Percentiles rank a stretch among this genome's conserved stretches.
Evolutionary conservation across 2,797 vertebrate species (phyloP).

Genomic region (Geotrypetes seraphini): DNA sequence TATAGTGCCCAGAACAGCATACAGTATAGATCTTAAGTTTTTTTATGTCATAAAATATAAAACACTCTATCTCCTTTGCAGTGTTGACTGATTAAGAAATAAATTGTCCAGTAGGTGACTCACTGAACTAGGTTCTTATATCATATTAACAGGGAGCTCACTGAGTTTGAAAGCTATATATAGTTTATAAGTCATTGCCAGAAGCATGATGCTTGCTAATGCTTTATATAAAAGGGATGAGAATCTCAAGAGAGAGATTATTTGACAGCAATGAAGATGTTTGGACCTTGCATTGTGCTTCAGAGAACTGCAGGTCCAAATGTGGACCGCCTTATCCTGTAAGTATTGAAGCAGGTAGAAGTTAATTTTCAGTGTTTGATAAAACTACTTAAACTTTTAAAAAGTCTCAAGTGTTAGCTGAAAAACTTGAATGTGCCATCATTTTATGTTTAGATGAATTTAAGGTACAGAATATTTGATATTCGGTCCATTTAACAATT

Average conservation of each 20-base stretch:
- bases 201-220: slow-evolving; percentile 5
- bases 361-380: too few relatives aligned
- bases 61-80: slow-evolving; percentile 21
- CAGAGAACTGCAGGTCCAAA: slow-evolving; percentile 45
- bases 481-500: too few relatives aligned
- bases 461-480: too few relatives aligned
- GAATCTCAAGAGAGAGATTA: neutral
- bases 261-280: slow-evolving; percentile 39
- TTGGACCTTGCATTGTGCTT: slow-evolving; percentile 23
- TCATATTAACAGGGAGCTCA: slow-evolving; percentile 19
- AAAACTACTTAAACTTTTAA: too few relatives aligned
- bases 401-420: too few relatives aligned
- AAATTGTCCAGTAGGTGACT: slow-evolving; percentile 41
- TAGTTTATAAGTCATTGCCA: slow-evolving; percentile 36
- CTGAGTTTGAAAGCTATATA: slow-evolving; percentile 53
- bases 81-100: slow-evolving; percentile 6
- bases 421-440: too few relatives aligned
- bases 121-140: slow-evolving; percentile 17
- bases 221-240: slow-evolving; percentile 37
- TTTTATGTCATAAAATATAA: too few relatives aligned
- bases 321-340: slow-evolving; percentile 50
- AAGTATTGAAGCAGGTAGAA: slow-evolving; percentile 42
- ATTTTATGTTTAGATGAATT: too few relatives aligned
- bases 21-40: too few relatives aligned
- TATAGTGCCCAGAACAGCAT: too few relatives aligned